Evolutionary conservation across 2,888 invertebrate genomes (phyloP), one percentile per base, ranked within the genome.

Genomic region (Cephus pygmeus): DNA sequence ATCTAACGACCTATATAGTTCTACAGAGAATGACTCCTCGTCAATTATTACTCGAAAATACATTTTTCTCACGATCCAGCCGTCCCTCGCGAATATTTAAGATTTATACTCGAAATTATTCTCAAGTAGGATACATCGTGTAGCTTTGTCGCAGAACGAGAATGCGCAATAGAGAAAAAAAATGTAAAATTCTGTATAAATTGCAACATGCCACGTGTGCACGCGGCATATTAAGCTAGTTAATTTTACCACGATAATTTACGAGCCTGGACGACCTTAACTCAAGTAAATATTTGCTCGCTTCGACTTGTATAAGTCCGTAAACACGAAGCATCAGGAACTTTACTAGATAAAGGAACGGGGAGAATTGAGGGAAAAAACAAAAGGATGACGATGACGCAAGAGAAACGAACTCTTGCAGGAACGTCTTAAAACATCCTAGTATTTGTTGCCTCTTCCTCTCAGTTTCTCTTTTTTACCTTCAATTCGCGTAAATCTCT

Each of bases 241-340:
- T 83, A 81, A 83, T 83, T 81, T 83, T 83, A 79, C 79, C 78
- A 80, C 80, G 79, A 77, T 81, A 81, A 83, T 83, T 83, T 80
- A 80, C 78, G 79, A 77, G 34, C 69, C 56, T 23, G 23, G 56
- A 56, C 56, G 56, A 23, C 56, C 56, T 56, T 56, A 56, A 56
- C 56, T 23, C 56, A 56, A 56, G 56, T 56, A 56, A 56, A 56
- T 56, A 56, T 56, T 56, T 56, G 56, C 56, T 23, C 56, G 56
- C 23, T 56, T 56, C 56, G 56, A 56, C 56, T 56, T 56, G 56
- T 23, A 56, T 56, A 23, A 56, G 56, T 56, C 23, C 56, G 56
- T 56, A 56, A 56, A 56, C 56, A 56, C 56, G 9, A 23, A 9
- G 23, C 56, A 56, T 56, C 56, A 23, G 9, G 23, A 56, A 56